Evolutionary conservation across 1,140 invertebrate genomes (phyloP), one percentile per base, ranked within the genome.

Genomic region (Lutraria rhynchaena): DNA sequence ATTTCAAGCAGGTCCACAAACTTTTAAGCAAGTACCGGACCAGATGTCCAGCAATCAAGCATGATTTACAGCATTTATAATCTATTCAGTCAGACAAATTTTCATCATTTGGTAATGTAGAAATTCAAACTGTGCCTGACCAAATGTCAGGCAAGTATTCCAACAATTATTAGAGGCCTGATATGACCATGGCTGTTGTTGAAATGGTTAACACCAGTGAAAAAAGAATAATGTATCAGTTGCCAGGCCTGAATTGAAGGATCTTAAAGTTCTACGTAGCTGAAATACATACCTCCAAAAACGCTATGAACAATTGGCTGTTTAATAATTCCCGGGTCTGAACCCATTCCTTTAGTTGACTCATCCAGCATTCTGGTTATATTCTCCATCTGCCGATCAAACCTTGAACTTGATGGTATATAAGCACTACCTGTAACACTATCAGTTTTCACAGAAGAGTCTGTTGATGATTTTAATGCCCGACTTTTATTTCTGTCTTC

Each of bases 361-460:
- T 87, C 82, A 17, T 87, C 82, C n/a, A 90, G 60, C n/a, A 87
- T 82, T 53, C 82, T 84, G 0, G 86, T 85, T 70, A 90, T 86
- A 24, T 83, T 75, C 13, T 85, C 81, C 57, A 88, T 77, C 75
- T 89, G 87, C 37, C 85, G 84, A 29, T 88, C 88, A n/a, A 75
- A 70, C 15, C 88, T 73, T 31, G 78, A 74, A 24, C 37, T 58
- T 24, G 76, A 55, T 0, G 63, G 71, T 3, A 31, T 51, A 17
- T 67, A 55, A 41, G 19, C 33, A 19, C 41, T 37, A 29, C 24
- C 46, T 5, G 27, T 29, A 44, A 22, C 57, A 24, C 15, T 22
- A 51, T 4, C 71, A 5, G 9, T 17, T 11, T 69, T 55, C 3
- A 58, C 74, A 17, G 37, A 63, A 17, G 73, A 65, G 13, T 37